Percentiles rank a stretch among this genome's conserved stretches.
Conservation (phyloP, 1,140 invertebrate species). For the Contarinia nasturtii region DNA sequence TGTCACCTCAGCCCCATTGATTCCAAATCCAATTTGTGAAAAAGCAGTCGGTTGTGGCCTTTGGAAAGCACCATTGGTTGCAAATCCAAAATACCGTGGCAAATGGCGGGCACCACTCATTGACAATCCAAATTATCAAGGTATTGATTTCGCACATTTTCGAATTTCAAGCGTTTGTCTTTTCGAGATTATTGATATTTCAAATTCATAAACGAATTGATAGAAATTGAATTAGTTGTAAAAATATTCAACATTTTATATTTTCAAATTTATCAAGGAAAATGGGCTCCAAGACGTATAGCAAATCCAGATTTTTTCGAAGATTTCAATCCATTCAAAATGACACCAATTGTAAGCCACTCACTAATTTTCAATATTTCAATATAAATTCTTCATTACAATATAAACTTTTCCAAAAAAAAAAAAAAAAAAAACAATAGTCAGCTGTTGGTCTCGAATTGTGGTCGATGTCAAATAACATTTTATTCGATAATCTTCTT, state of each 20-base stretch:
- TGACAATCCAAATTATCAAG: constrained; percentile 75
- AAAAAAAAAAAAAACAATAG: too few species aligned
- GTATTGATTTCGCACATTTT: too few species aligned
- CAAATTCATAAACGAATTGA: too few species aligned
- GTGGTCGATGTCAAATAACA: constrained; percentile 93
- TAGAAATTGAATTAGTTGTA: too few species aligned
- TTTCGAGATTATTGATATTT: too few species aligned
- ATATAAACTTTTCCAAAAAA: not conserved
- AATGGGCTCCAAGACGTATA: constrained; percentile 76
- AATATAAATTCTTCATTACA: not conserved
- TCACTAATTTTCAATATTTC: not conserved
- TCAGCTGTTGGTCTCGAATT: constrained; percentile 85
- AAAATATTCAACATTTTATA: too few species aligned
- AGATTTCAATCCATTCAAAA: constrained; percentile 74
- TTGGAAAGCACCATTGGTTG: constrained; percentile 70
- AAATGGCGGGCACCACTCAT: constrained; percentile 82
- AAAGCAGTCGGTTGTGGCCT: constrained; percentile 74
- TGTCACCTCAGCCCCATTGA: constrained; percentile 75
- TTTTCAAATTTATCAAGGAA: constrained; percentile 42
- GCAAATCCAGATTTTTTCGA: constrained; percentile 86
- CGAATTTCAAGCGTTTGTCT: too few species aligned
- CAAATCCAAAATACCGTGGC: constrained; percentile 84
- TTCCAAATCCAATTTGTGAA: constrained; percentile 79
- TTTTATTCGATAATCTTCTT: constrained; percentile 90
- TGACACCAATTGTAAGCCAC: constrained; percentile 69